A percentile compares a stretch with the other conserved stretches of the same genome.
These are phyloP conservation scores for Dysmachus trigonus DNA, from an alignment of 2,888 invertebrate genomes.

Conservation along the genomic window DNA sequence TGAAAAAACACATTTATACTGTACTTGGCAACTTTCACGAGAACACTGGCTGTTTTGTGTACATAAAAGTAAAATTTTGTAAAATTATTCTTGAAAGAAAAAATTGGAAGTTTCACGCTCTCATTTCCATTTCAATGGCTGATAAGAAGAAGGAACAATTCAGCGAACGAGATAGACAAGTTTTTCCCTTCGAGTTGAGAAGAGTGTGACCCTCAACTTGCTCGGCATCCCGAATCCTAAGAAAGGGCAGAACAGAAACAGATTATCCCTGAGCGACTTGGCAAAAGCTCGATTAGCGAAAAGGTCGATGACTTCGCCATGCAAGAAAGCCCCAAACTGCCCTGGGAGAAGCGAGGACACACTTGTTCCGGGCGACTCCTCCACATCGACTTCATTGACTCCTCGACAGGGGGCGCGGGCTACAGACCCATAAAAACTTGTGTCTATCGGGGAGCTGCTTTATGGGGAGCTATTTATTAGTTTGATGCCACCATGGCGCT, in stretches of 20 bases:
- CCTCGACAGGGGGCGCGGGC: background rate
- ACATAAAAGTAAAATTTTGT: background rate
- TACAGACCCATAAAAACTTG: background rate
- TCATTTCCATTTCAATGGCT: conserved; percentile 25
- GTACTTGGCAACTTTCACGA: background rate
- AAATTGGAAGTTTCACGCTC: conserved; percentile 20
- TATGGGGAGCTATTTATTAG: background rate
- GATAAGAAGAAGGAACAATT: background rate
- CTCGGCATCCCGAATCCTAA: background rate
- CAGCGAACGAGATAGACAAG: background rate
- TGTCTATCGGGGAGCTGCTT: background rate
- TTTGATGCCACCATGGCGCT: background rate
- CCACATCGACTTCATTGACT: background rate
- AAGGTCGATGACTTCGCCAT: background rate
- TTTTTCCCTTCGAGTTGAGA: background rate
- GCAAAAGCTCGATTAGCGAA: background rate
- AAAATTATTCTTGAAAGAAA: background rate
- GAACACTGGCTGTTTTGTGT: background rate
- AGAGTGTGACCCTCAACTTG: background rate
- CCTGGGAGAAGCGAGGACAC: background rate
- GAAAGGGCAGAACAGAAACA: background rate
- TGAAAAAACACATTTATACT: conserved; percentile 35
- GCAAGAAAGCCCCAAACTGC: background rate
- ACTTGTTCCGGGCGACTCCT: background rate
- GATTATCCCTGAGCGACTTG: background rate